Conservation (phyloP, 2,888 invertebrate species). For the Conchocele bisecta region DNA sequence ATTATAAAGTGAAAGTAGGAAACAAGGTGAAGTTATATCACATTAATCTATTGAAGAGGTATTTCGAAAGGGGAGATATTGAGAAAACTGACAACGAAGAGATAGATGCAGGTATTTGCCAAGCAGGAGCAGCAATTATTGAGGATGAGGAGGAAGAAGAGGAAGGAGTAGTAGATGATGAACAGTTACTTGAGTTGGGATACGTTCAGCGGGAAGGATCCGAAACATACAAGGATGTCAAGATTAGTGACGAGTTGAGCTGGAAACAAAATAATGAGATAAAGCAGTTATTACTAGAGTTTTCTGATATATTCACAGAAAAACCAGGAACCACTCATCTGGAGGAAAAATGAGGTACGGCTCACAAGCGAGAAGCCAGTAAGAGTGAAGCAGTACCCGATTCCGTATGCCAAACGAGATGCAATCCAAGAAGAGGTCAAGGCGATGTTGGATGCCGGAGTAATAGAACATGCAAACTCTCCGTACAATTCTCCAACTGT, state of each 20-base stretch:
- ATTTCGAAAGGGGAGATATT: slow-evolving; percentile 3
- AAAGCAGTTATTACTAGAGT: background rate
- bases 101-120: background rate
- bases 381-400: background rate
- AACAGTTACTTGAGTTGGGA: background rate
- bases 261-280: background rate
- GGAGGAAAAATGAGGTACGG: background rate
- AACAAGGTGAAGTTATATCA: slow-evolving; percentile 7
- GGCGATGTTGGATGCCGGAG: background rate
- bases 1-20: slow-evolving; percentile 12
- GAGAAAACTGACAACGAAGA: too few relatives aligned
- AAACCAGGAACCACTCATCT: slow-evolving; percentile 3
- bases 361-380: background rate
- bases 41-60: slow-evolving; percentile 11
- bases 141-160: background rate
- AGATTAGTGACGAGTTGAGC: background rate
- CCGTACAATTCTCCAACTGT: background rate
- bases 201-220: too few relatives aligned
- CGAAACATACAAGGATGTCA: background rate
- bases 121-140: background rate
- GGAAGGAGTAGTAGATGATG: background rate
- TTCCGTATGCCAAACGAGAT: background rate
- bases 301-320: background rate
- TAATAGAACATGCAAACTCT: background rate
- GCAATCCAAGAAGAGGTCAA: background rate